These are phyloP conservation scores for Protodeltote pygarga DNA, from an alignment of 2,888 invertebrate species.

Conservation along the genomic window DNA sequence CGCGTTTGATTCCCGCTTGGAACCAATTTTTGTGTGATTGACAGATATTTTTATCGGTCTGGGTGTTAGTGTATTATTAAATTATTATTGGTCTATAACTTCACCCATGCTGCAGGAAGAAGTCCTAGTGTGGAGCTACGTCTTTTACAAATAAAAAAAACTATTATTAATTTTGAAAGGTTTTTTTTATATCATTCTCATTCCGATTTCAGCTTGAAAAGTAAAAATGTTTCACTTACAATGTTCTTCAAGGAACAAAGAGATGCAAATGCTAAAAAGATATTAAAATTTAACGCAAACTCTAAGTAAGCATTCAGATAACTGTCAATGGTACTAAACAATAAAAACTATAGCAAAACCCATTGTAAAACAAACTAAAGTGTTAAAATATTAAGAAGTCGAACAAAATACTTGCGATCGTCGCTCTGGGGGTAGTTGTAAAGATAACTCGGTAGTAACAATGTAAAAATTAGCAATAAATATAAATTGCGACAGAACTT, in stretches of 20 bases:
- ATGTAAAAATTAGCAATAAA: conserved; percentile 57
- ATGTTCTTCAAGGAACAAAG: background rate
- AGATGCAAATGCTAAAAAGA: background rate
- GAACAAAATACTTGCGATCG: conserved; percentile 36
- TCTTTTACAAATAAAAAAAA: no score
- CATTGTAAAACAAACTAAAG: conserved; percentile 32
- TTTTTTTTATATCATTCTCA: no score
- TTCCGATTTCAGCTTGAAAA: no score
- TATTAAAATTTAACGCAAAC: background rate
- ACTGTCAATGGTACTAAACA: conserved; percentile 34
- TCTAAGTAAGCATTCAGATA: conserved; percentile 29
- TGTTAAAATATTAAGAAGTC: conserved; percentile 36
- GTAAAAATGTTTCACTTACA: no score
- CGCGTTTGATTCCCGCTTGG: no score
- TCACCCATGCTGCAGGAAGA: no score
- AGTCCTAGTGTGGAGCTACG: no score
- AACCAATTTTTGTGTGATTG: no score
- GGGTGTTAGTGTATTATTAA: no score
- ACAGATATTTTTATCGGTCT: no score
- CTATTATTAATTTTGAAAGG: no score
- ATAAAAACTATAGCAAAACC: conserved; percentile 35
- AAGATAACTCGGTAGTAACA: conserved; percentile 52
- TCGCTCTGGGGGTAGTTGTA: conserved; percentile 45
- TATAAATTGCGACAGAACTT: conserved; percentile 53
- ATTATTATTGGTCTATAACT: no score